phyloP scores from a whole-genome alignment of 92 coral and sea anemone species.

The Virgularia gustaviana region DNA sequence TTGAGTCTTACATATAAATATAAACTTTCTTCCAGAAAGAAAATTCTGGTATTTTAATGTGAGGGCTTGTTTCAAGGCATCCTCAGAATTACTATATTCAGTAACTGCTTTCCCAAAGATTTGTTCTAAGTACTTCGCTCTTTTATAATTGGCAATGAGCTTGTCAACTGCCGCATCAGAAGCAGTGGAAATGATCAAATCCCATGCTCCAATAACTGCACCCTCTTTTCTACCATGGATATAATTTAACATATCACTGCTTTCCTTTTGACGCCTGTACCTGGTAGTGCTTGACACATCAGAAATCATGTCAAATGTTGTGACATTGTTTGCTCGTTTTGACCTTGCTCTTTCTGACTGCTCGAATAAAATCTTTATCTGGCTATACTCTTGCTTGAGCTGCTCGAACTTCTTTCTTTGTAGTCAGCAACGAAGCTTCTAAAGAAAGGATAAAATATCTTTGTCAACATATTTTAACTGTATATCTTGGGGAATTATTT shows the following conservation, averaged over 20 bases:
- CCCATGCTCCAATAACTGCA: constrained; percentile 21
- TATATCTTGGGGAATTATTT: too few species aligned
- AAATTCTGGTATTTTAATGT: constrained; percentile 40
- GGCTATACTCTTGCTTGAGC: constrained; percentile 22
- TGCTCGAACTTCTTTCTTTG: not conserved
- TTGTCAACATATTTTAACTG: too few species aligned
- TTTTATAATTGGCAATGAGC: constrained; percentile 5
- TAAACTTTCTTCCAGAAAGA: constrained; percentile 44
- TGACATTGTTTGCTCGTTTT: constrained; percentile 24
- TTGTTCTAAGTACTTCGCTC: constrained; percentile 14
- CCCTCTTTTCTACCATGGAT: constrained; percentile 23
- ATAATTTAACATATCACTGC: not conserved
- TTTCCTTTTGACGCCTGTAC: constrained; percentile 7
- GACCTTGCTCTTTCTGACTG: constrained; percentile 36
- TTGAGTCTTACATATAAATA: too few species aligned
- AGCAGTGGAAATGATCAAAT: constrained; percentile 7
- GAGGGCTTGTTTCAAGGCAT: constrained; percentile 55
- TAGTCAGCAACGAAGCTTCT: too few species aligned
- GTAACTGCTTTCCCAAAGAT: constrained; percentile 7
- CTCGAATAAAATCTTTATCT: constrained; percentile 16
- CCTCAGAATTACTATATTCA: constrained; percentile 34
- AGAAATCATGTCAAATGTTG: constrained; percentile 32
- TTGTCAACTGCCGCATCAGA: not conserved
- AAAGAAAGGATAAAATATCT: too few species aligned
- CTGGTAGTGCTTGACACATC: not conserved